Evolutionary conservation across 2,888 invertebrate genomes (phyloP), one percentile per base, ranked within the genome.

Genomic region (Apamea crenata): DNA sequence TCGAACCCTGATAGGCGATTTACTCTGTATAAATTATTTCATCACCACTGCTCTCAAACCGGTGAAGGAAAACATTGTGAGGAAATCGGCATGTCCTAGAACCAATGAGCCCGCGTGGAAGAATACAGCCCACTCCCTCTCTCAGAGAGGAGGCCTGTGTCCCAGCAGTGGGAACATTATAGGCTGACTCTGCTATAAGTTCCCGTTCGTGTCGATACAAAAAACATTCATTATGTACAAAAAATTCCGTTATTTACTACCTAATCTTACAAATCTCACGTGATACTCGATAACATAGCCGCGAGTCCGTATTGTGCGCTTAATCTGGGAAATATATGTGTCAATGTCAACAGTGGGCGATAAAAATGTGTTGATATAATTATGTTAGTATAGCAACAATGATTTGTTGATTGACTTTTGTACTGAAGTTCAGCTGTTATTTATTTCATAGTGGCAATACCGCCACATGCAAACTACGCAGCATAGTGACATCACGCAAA

Each of bases 261-360:
- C 2, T 36, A 47, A 76, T 76, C 47, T 76, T 21, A 47, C 71
- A 59, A 66, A 72, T 69, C 73, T 36, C 69, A 81, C 74, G 69
- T 70, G 74, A 69, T 16, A 5, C 7, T 21, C 18, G 80, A 80
- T 81, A 81, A 40, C 72, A 40, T 47, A 61, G 61, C 44, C 65
- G 44, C 44, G 32, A 16, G 29, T 50, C 32, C n/a, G 36, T 50
- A 40, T 80, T 69, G 36, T 53, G 7, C 4, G 21, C 2, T 44
- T 77, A 81, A 81, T 81, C 80, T 80, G 61, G 21, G n/a, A 44
- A 75, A 80, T 74, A 73, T 78, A 67, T 81, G 50, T 81, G 81
- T 81, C 81, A 81, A 80, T 81, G 81, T 59, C 81, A 71, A 59
- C n/a, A 12, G 36, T 18, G 2, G 0, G 25, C 81, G 80, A 81